These are phyloP conservation scores for Oegoconia quadripuncta DNA, from an alignment of 2,888 invertebrate genomes.

Conservation along the genomic window DNA sequence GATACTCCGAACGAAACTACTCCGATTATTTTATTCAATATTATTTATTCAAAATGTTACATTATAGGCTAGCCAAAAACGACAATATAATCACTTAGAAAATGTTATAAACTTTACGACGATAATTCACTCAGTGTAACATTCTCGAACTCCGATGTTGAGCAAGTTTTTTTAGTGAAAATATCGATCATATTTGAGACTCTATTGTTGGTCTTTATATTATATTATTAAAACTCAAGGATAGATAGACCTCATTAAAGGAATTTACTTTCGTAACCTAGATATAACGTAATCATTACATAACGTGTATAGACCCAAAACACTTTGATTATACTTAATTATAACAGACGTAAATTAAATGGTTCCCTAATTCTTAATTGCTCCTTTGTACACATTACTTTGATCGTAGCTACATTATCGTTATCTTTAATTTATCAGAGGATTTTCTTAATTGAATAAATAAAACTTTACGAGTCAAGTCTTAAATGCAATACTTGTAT, in stretches of 20 bases:
- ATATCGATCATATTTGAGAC: too few species aligned
- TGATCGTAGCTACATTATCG: slow-evolving; percentile 4
- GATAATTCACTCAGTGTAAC: too few species aligned
- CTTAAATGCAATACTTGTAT: too few species aligned
- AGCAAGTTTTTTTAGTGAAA: too few species aligned
- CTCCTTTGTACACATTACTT: slow-evolving; percentile 1
- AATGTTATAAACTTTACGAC: too few species aligned
- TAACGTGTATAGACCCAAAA: background rate
- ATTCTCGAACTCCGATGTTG: too few species aligned
- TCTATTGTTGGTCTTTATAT: background rate
- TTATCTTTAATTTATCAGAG: background rate
- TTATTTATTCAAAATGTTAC: too few species aligned
- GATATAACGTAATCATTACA: background rate
- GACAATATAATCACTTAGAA: too few species aligned
- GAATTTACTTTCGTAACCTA: too few species aligned
- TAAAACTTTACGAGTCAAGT: background rate
- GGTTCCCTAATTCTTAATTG: slow-evolving; percentile 4
- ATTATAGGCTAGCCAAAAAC: too few species aligned
- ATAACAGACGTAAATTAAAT: background rate
- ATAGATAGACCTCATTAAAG: background rate
- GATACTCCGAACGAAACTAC: too few species aligned
- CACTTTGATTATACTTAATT: background rate
- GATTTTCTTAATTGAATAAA: background rate
- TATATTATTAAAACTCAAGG: background rate
- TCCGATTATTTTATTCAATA: too few species aligned